Percentiles rank a stretch among this genome's conserved stretches.
Evolutionary conservation across 2,888 invertebrate genomes (phyloP).

Genomic region (Andrena trimmerana): DNA sequence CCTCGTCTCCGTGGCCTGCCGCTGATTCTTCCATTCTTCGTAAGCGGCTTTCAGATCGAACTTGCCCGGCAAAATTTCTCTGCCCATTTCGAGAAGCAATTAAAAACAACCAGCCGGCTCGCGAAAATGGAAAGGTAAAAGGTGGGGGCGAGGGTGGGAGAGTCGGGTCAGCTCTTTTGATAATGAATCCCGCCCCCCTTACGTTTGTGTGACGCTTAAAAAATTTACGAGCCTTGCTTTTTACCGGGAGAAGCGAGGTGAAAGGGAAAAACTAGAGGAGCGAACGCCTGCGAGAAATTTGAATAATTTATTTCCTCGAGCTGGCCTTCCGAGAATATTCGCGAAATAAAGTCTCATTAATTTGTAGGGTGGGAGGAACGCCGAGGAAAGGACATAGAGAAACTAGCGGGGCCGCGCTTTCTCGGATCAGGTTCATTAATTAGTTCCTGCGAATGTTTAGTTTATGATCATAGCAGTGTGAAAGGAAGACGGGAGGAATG

Average conservation of each 20-base stretch:
- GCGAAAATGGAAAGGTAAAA: background rate
- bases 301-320: slow-evolving; percentile 44
- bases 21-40: slow-evolving; percentile 13
- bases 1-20: background rate
- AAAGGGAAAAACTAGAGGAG: background rate
- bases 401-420: background rate
- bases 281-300: slow-evolving; percentile 33
- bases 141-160: background rate
- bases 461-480: background rate
- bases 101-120: slow-evolving; percentile 7
- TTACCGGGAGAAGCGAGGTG: background rate
- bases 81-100: slow-evolving; percentile 33
- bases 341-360: slow-evolving; percentile 44
- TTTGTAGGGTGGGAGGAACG: slow-evolving; percentile 10
- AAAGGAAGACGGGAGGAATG: background rate
- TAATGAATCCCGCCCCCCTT: slow-evolving; percentile 21
- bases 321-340: slow-evolving; percentile 20
- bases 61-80: slow-evolving; percentile 47
- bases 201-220: slow-evolving; percentile 13
- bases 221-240: slow-evolving; percentile 36
- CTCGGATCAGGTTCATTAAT: background rate
- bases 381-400: background rate
- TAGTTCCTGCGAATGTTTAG: slow-evolving; percentile 7
- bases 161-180: slow-evolving; percentile 36
- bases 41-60: slow-evolving; percentile 57